Evolutionary conservation across 2,113 vertebrate genomes (phyloP).

Genomic region (Oenanthe oenanthe): DNA sequence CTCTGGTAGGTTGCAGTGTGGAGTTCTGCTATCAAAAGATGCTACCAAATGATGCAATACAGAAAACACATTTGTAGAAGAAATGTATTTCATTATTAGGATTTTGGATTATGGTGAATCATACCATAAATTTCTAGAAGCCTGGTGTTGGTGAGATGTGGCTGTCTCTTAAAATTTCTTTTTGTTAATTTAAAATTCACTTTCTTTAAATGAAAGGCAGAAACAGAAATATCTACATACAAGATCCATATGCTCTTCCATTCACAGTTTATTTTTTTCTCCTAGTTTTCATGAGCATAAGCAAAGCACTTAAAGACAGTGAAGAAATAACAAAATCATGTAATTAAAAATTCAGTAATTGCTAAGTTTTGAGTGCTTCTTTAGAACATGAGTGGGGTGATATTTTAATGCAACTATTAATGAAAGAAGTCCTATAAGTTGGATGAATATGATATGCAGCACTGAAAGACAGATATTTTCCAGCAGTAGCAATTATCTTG

Average conservation of each 20-base stretch:
- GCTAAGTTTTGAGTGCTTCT: conserved; percentile 28
- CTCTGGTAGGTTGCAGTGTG: background rate
- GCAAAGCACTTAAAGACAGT: background rate
- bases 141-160: background rate
- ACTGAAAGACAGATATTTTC: conserved; percentile 34
- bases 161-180: background rate
- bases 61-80: background rate
- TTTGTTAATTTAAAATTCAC: background rate
- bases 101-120: background rate
- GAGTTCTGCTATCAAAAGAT: background rate
- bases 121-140: background rate
- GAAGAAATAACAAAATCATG: background rate
- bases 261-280: background rate
- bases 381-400: conserved; percentile 27
- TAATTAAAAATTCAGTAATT: conserved; percentile 42
- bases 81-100: background rate
- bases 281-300: background rate
- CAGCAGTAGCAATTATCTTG: background rate
- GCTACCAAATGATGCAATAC: background rate
- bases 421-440: background rate
- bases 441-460: background rate
- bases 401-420: conserved; percentile 38
- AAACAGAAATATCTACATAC: background rate
- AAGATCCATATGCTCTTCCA: background rate
- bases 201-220: background rate